Evolutionary conservation across 2,888 invertebrate genomes (phyloP).

Genomic region (Ptilodon capucinus): DNA sequence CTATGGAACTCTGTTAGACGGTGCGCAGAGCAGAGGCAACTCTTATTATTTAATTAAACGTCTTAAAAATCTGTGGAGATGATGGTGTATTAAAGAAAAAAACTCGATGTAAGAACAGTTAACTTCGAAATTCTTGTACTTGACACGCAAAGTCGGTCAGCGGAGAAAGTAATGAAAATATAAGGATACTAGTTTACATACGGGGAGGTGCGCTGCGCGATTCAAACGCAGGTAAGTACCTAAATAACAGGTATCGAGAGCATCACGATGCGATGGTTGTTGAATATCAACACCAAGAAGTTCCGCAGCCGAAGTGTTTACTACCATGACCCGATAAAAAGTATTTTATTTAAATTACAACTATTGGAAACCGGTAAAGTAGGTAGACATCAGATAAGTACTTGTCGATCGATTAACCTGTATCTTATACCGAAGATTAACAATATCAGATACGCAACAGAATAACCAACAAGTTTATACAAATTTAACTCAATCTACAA

Average conservation of each 20-base stretch:
- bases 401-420: neutral
- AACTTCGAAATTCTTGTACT: slow-evolving; percentile 15
- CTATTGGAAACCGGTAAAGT: slow-evolving; percentile 25
- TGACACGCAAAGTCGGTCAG: slow-evolving; percentile 28
- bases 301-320: slow-evolving; percentile 21
- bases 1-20: no score
- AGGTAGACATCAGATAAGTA: slow-evolving; percentile 34
- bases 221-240: no score
- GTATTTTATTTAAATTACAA: slow-evolving; percentile 22
- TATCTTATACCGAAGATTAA: neutral
- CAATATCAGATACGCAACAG: neutral
- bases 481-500: no score
- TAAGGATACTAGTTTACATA: slow-evolving; percentile 33
- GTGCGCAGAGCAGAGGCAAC: no score
- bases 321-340: slow-evolving; percentile 33
- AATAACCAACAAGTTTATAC: neutral
- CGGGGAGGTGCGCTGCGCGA: slow-evolving; percentile 4
- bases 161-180: slow-evolving; percentile 34
- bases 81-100: neutral
- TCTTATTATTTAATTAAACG: no score
- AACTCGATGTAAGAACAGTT: slow-evolving; percentile 20
- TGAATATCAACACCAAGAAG: slow-evolving; percentile 10
- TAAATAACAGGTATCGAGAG: slow-evolving; percentile 4
- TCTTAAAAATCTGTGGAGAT: neutral
- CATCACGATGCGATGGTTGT: slow-evolving; percentile 3